Evolutionary conservation across 1,140 invertebrate genomes (phyloP).

Genomic region (Eriosoma lanigerum): DNA sequence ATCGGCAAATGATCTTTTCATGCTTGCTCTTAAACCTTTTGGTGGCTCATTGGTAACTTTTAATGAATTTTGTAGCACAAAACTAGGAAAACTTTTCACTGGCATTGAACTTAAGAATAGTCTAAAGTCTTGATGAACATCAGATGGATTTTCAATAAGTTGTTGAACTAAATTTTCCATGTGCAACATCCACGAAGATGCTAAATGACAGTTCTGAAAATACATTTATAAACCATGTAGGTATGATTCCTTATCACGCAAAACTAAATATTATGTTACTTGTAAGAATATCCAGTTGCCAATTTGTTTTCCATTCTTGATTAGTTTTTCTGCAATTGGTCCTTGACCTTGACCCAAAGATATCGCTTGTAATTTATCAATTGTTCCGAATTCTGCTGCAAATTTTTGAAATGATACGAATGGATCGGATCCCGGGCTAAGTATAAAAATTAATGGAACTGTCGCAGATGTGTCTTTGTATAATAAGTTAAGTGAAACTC

Average conservation of each 20-base stretch:
- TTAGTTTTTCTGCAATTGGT: slow-evolving; percentile 77
- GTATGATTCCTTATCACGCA: background rate
- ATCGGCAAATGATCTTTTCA: slow-evolving; percentile 78
- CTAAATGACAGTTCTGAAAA: slow-evolving; percentile 85
- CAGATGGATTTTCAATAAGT: slow-evolving; percentile 66
- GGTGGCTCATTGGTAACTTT: slow-evolving; percentile 93
- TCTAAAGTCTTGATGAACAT: slow-evolving; percentile 66
- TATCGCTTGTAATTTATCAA: slow-evolving; percentile 76
- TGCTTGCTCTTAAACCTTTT: slow-evolving; percentile 71
- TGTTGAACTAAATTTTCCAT: slow-evolving; percentile 72
- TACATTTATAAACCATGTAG: background rate
- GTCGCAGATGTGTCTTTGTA: slow-evolving; percentile 71
- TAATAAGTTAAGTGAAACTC: slow-evolving; percentile 69
- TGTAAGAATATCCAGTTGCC: slow-evolving; percentile 86
- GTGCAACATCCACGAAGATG: slow-evolving; percentile 84
- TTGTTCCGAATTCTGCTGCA: slow-evolving; percentile 76
- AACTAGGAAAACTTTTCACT: slow-evolving; percentile 79
- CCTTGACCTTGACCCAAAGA: slow-evolving; percentile 90
- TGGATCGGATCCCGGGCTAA: slow-evolving; percentile 88
- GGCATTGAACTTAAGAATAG: slow-evolving; percentile 88
- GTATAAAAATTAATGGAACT: slow-evolving; percentile 82
- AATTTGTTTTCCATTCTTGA: slow-evolving; percentile 67
- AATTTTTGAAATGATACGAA: slow-evolving; percentile 78
- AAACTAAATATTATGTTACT: too few relatives aligned
- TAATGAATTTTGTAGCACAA: slow-evolving; percentile 85